Evolutionary conservation across 2,113 vertebrate species (phyloP).

Genomic region (Rhineura floridana): DNA sequence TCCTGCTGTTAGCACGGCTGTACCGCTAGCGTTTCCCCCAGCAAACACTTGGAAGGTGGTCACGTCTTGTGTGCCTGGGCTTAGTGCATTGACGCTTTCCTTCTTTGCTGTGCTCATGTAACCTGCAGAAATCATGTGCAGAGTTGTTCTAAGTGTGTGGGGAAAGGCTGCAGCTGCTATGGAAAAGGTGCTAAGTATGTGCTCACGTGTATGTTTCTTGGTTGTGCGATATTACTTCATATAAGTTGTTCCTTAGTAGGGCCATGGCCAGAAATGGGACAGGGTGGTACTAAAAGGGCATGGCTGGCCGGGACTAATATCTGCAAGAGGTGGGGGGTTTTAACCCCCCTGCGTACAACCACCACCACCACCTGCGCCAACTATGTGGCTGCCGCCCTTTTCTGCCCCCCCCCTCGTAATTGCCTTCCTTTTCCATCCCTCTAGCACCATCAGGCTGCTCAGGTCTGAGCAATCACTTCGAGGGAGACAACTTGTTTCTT

Average conservation of each 20-base stretch:
- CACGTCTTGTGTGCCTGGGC: neutral
- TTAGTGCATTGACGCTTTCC: neutral
- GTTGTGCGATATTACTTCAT: neutral
- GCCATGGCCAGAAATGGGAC: neutral
- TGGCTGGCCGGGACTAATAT: neutral
- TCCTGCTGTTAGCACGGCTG: neutral
- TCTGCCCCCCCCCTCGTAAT: neutral
- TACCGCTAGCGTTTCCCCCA: neutral
- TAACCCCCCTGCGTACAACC: too few species aligned
- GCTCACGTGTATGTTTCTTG: neutral
- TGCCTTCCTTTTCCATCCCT: neutral
- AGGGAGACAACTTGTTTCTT: conserved; percentile 9
- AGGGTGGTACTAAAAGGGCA: neutral
- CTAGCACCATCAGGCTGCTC: conserved; percentile 16
- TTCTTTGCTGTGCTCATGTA: neutral
- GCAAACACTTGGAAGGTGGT: neutral
- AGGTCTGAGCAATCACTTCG: conserved; percentile 18
- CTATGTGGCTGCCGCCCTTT: neutral
- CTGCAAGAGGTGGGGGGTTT: neutral
- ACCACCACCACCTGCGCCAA: too few species aligned
- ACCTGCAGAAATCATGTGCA: neutral
- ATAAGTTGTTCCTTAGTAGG: neutral
- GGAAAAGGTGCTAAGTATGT: neutral
- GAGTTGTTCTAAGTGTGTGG: neutral
- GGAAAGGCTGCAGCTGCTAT: neutral